These are phyloP conservation scores for Drosophila nannoptera DNA, from an alignment of 1,140 invertebrate genomes.

Conservation along the genomic window DNA sequence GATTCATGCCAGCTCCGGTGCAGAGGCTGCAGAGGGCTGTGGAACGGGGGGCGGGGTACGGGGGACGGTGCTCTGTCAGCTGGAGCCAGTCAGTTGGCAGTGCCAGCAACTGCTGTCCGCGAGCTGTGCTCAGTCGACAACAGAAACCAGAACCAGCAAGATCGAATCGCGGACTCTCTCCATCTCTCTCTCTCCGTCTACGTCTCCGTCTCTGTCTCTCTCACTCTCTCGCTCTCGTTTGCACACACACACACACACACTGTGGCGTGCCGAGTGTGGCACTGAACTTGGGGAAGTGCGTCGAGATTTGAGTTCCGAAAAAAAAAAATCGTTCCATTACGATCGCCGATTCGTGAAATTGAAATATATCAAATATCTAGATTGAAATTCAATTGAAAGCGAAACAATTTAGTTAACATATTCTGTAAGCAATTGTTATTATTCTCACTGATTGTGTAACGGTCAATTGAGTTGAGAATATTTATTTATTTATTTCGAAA, in stretches of 20 bases:
- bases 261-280: constrained; percentile 23
- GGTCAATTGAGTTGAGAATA: constrained; percentile 24
- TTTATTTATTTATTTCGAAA: constrained; percentile 19
- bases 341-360: constrained; percentile 4
- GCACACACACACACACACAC: too few relatives aligned
- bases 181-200: neutral
- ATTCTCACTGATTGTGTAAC: constrained; percentile 26
- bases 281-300: constrained; percentile 27
- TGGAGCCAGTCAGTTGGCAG: constrained; percentile 3
- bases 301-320: neutral
- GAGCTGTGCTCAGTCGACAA: constrained; percentile 61
- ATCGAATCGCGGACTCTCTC: constrained; percentile 54
- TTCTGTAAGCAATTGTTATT: constrained; percentile 7
- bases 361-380: neutral
- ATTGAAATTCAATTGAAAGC: constrained; percentile 34
- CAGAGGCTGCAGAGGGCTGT: neutral
- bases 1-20: constrained; percentile 22
- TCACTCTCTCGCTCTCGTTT: too few relatives aligned
- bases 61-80: neutral
- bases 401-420: constrained; percentile 49
- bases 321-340: too few relatives aligned
- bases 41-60: neutral
- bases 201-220: too few relatives aligned
- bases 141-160: constrained; percentile 65
- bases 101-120: constrained; percentile 13